Evolutionary conservation across 64 coral and sea anemone genomes (phyloP).

Genomic region (Montipora capricornis): DNA sequence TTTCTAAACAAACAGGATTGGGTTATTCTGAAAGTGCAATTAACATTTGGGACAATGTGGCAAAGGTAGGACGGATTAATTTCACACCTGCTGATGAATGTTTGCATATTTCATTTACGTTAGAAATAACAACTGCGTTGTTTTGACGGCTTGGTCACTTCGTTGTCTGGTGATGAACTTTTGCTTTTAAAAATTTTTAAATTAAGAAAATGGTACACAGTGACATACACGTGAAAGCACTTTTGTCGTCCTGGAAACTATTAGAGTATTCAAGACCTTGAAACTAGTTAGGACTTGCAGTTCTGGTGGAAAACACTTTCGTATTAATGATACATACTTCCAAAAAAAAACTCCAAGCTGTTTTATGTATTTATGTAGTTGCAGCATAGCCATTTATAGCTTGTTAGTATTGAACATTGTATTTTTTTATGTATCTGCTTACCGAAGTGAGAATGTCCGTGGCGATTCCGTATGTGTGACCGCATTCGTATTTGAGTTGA

Average conservation of each 20-base stretch:
- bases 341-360: neutral
- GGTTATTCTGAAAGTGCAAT: neutral
- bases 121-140: no score
- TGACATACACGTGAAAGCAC: no score
- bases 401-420: neutral
- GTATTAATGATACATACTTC: neutral
- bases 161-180: no score
- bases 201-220: no score
- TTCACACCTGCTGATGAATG: slow-evolving; percentile 9
- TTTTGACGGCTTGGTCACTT: no score
- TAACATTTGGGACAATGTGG: neutral
- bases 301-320: neutral
- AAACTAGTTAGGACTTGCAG: neutral
- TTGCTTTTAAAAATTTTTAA: no score
- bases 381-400: neutral
- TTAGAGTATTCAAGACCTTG: no score
- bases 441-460: slow-evolving; percentile 95
- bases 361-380: neutral
- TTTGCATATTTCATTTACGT: neutral
- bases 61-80: neutral
- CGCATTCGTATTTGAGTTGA: slow-evolving; percentile 89
- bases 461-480: slow-evolving; percentile 94
- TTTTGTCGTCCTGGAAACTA: no score
- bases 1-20: neutral
- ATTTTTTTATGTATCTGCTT: slow-evolving; percentile 14